Evolutionary conservation across 1,140 invertebrate genomes (phyloP), one percentile per base, ranked within the genome.

Genomic region (Macrobrachium nipponense): DNA sequence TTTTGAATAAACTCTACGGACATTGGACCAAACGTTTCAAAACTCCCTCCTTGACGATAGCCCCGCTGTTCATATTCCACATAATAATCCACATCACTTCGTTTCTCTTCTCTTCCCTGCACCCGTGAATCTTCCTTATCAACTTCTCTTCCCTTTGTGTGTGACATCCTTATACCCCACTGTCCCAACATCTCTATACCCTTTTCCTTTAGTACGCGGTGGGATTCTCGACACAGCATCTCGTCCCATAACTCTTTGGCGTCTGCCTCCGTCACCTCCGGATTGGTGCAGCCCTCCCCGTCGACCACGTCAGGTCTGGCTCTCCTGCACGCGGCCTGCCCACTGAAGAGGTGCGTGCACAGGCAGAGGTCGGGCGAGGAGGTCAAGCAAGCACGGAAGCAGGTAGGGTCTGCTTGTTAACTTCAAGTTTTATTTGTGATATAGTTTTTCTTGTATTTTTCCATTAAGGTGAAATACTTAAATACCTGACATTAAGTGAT

Each of bases 381-480:
- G 36, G 83, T 86, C 20, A 86, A 86, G 60, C 83, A 86, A 36
- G 83, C 83, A 17, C 79, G 83, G 62, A 86, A 86, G n/a, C 83
- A 86, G 83, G 83, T 80, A 20, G 15, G 83, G 80, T 20, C 12
- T 20, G 5, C 12, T 60, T 61, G 44, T 44, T 0, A 23, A 8
- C 15, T 10, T n/a, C 12, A 36, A 36, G 27, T 51, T 51, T 51
- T 51, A 51, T 51, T 51, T 6, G 8, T 51, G 7, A 51, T 51
- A 0, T 6, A 6, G n/a, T n/a, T 51, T 51, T 51, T 51, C 12
- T 51, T 51, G 3, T 51, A 10, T 51, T 51, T 51, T 51, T 51
- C 3, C 27, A 36, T 36, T 4, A 36, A 36, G 27, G 27, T 36
- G 27, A 36, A 36, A 36, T 36, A 36, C 27, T 2, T 36, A 1